These are phyloP conservation scores for Scartelaos histophorus DNA, from an alignment of 2,113 vertebrate species.

Conservation along the genomic window DNA sequence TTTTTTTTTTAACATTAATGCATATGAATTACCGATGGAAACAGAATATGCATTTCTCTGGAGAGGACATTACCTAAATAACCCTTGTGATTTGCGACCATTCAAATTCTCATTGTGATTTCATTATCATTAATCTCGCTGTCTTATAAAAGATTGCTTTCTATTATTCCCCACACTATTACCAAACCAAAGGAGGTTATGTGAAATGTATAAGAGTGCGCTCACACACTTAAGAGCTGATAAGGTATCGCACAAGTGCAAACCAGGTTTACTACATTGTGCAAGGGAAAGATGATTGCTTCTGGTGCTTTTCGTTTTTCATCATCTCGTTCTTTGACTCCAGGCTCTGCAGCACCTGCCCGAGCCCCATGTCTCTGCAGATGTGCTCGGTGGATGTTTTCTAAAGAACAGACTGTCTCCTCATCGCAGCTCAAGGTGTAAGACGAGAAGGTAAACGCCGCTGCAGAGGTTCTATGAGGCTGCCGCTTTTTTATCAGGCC, in stretches of 20 bases:
- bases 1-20: too few species aligned
- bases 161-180: background rate
- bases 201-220: background rate
- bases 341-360: slow-evolving; percentile 1
- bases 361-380: slow-evolving; percentile 7
- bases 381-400: background rate
- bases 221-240: background rate
- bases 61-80: too few species aligned
- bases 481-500: slow-evolving; percentile 9
- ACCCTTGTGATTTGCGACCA: too few species aligned
- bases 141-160: background rate
- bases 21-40: too few species aligned
- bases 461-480: slow-evolving; percentile 23
- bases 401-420: background rate
- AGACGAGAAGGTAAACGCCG: slow-evolving; percentile 2
- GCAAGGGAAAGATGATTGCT: background rate
- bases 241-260: background rate
- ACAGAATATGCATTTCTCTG: too few species aligned
- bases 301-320: slow-evolving; percentile 17
- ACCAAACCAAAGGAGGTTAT: background rate
- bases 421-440: slow-evolving; percentile 1
- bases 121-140: background rate
- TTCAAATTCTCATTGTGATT: too few species aligned
- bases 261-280: background rate
- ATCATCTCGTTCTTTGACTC: slow-evolving; percentile 19